phyloP scores from a whole-genome alignment of 2,113 vertebrate species.

The Mystacornis crossleyi region DNA sequence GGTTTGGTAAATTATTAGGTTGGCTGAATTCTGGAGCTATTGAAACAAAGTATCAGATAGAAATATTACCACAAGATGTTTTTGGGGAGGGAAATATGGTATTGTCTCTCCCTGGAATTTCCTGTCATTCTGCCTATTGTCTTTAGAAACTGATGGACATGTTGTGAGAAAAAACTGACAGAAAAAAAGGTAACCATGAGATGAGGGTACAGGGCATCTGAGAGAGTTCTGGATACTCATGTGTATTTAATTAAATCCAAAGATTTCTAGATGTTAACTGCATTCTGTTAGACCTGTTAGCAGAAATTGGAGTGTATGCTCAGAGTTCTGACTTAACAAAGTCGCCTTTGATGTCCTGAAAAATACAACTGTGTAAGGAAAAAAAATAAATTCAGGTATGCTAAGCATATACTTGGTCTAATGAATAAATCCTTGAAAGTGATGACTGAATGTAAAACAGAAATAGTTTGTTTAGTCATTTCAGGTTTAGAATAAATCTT shows the following conservation, averaged over 20 bases:
- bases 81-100: neutral
- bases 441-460: neutral
- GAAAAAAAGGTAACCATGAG: neutral
- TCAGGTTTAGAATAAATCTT: neutral
- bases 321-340: neutral
- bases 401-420: neutral
- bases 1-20: conserved; percentile 8
- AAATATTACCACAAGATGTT: neutral
- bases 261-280: neutral
- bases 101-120: neutral
- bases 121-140: neutral
- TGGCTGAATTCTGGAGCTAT: neutral
- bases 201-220: neutral
- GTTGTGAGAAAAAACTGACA: neutral
- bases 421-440: neutral
- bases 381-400: neutral
- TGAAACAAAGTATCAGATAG: neutral
- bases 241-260: neutral
- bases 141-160: neutral
- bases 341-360: neutral
- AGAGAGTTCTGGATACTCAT: neutral
- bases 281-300: neutral
- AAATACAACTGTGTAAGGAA: neutral
- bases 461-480: neutral
- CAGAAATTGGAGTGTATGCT: fast-evolving